Evolutionary conservation across 2,888 invertebrate genomes (phyloP).

Genomic region (Elmis aenea): DNA sequence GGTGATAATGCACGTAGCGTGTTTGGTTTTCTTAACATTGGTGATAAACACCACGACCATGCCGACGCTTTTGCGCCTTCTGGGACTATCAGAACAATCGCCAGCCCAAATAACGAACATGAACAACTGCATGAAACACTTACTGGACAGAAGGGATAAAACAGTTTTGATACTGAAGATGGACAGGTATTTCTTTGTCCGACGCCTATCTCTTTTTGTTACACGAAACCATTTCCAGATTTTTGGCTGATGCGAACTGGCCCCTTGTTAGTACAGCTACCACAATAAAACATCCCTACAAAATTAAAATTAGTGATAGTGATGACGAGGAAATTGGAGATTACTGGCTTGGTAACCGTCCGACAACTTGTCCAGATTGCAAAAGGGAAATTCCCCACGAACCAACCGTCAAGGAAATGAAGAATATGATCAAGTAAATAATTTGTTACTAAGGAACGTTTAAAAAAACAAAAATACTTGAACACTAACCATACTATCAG

Average conservation of each 20-base stretch:
- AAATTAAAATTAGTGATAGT: conserved; percentile 44
- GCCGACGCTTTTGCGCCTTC: conserved; percentile 6
- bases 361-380: conserved; percentile 55
- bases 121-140: conserved; percentile 52
- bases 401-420: conserved; percentile 54
- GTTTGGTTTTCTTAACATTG: conserved; percentile 9
- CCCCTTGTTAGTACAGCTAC: conserved; percentile 53
- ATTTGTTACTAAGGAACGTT: too few relatives aligned
- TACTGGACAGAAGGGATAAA: conserved; percentile 49
- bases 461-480: too few relatives aligned
- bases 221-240: conserved; percentile 35
- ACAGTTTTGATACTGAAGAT: conserved; percentile 56
- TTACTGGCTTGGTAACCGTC: conserved; percentile 48
- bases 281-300: conserved; percentile 56
- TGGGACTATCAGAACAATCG: conserved; percentile 32
- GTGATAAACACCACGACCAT: conserved; percentile 11
- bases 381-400: conserved; percentile 53
- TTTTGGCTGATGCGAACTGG: conserved; percentile 62
- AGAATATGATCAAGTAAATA: conserved; percentile 30
- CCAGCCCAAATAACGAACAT: conserved; percentile 53
- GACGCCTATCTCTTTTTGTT: not conserved
- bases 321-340: conserved; percentile 47
- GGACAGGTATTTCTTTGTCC: conserved; percentile 44
- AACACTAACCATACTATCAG: too few relatives aligned
- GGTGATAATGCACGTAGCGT: conserved; percentile 9